Evolutionary conservation across 1,140 invertebrate genomes (phyloP), one percentile per base, ranked within the genome.

Genomic region (Diabrotica undecimpunctata): DNA sequence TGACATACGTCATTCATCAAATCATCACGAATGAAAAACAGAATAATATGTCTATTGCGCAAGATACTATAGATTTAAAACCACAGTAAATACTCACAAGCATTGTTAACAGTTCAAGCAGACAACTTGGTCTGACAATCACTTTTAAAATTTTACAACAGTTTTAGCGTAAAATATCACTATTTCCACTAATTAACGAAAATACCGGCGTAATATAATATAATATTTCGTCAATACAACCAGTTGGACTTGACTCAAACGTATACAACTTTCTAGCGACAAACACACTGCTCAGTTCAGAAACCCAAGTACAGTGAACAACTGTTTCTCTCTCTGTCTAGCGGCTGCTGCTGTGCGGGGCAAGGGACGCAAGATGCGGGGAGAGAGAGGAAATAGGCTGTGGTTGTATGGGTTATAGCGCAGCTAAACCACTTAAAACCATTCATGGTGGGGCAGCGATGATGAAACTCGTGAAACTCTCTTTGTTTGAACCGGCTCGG

Each of bases 341-440:
- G 51, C 58, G 39, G 39, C 64, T n/a, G 38, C 36, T n/a, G 14
- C 41, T 38, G 50, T 41, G 57, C 25, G 53, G 53, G 57, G 64
- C 12, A 38, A 54, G 50, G 52, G 57, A 55, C 56, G 52, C 36
- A 38, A 35, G 36, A 25, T 41, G 54, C 35, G 58, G 60, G 46
- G 50, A 12, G 38, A 38, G 68, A 62, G 53, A 11, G 11, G 62
- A 39, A 61, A 62, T 62, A 56, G 61, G 59, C 65, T 65, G 58
- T 65, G 64, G 62, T 66, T 62, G 67, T 57, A 39, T 59, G 62
- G 66, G 63, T 57, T 39, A 56, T 39, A 56, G 70, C 71, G 67
- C 69, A 69, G 62, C 66, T 66, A 66, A 72, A 70, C 66, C 71
- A 68, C 64, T 69, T 64, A 64, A 66, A 69, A 72, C 66, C 64